Base-by-base conservation (phyloP, 2,113 vertebrate genomes). In the Rhineura floridana region DNA sequence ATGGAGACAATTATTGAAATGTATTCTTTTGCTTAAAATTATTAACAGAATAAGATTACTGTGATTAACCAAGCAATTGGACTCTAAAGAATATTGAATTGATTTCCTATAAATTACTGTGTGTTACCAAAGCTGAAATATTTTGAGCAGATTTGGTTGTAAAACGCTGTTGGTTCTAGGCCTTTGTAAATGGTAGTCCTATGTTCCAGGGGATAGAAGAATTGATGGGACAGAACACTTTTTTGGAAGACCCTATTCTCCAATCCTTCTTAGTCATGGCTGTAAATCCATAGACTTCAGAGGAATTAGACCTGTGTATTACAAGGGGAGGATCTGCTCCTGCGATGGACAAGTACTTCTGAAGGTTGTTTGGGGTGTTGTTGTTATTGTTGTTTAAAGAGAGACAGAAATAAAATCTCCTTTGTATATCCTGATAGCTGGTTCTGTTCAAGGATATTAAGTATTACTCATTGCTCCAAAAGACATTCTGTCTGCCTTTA, bases 1-100 rank as follows among this genome's bases (percentile, higher is more conserved):
- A 91, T 36, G 86, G 85, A 70, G 91, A 91, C 89, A 44, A 93
- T 93, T 92, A 93, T 94, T 87, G 84, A 92, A 94, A 95, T 93
- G 78, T 89, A 95, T 92, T 81, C 81, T 91, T 79, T 92, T 90
- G 90, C 33, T 76, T 73, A 88, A 90, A 89, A 93, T 93, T 90
- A 91, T 94, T 90, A 87, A 81, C 69, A 83, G 92, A 91, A 80
- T 86, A 89, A 92, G 83, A 81, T 50, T 85, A 89, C 77, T 88
- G 82, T 91, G 80, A 94, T 94, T 90, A 91, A 39, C 42, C 90
- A 86, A 75, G 30, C 46, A 89, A 91, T 62, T 89, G 55, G 89
- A 78, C 55, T 89, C 93, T 88, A 94, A 91, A 88, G 86, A 91
- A 82, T 88, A 81, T 91, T 89, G 36, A 75, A 93, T 88, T 88